Evolutionary conservation across 2,888 invertebrate genomes (phyloP).

Genomic region (Prostheceraeus crozeri): DNA sequence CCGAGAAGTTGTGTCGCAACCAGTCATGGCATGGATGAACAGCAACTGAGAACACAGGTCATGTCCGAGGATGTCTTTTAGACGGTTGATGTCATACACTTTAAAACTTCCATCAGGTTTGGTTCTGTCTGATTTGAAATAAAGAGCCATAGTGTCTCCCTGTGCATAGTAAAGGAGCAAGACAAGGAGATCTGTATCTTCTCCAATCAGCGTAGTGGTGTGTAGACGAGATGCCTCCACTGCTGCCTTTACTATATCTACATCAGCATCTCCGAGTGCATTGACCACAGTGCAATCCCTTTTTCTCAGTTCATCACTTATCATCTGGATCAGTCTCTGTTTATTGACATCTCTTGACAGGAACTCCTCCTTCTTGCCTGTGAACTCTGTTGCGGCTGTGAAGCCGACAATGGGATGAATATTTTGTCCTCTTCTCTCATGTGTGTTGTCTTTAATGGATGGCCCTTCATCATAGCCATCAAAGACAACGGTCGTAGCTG

Average conservation of each 20-base stretch:
- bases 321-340: constrained; percentile 37
- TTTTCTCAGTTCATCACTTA: constrained; percentile 33
- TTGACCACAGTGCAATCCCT: constrained; percentile 35
- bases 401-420: constrained; percentile 29
- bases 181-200: constrained; percentile 37
- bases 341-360: constrained; percentile 36
- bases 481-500: constrained; percentile 39
- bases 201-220: constrained; percentile 35
- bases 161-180: constrained; percentile 28
- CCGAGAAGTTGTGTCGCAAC: constrained; percentile 36
- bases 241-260: constrained; percentile 24
- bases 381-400: constrained; percentile 36
- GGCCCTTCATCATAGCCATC: constrained; percentile 37
- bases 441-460: constrained; percentile 38
- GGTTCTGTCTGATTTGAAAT: constrained; percentile 10
- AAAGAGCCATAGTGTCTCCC: not conserved
- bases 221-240: not conserved
- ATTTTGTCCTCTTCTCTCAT: constrained; percentile 28
- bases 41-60: constrained; percentile 27
- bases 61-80: constrained; percentile 18
- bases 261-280: constrained; percentile 36
- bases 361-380: constrained; percentile 40
- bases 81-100: constrained; percentile 19
- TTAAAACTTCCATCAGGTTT: not conserved
- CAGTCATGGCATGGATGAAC: constrained; percentile 37